phyloP scores from a whole-genome alignment of 1,140 invertebrate species.

The Leptinotarsa lineolata region DNA sequence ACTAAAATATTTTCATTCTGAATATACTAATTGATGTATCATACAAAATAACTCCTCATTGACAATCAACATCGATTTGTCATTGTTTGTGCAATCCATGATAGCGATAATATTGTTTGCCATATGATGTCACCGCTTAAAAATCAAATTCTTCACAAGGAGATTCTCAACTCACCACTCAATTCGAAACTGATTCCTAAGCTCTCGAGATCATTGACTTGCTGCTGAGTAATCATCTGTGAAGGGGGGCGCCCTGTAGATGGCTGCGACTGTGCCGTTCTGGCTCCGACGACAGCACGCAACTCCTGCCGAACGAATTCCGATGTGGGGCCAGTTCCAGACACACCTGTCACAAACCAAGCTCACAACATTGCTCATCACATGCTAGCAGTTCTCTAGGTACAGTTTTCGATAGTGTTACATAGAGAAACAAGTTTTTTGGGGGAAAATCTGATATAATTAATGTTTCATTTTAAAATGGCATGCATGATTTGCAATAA shows the following conservation, averaged over 20 bases:
- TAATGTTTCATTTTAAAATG: constrained; percentile 9
- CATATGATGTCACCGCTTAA: too few species aligned
- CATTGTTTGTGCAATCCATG: too few species aligned
- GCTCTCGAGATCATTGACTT: constrained; percentile 65
- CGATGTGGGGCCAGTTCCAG: constrained; percentile 60
- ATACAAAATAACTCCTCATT: too few species aligned
- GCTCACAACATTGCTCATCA: constrained; percentile 32
- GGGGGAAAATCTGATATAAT: not conserved
- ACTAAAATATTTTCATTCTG: too few species aligned
- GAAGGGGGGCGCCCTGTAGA: constrained; percentile 45
- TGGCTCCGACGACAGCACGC: constrained; percentile 80
- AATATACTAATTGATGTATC: too few species aligned
- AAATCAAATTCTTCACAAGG: not conserved
- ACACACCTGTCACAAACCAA: constrained; percentile 46
- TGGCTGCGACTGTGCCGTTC: constrained; percentile 64
- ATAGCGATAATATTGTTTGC: too few species aligned
- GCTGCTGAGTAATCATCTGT: constrained; percentile 42
- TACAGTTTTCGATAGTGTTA: constrained; percentile 3
- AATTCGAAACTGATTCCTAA: constrained; percentile 73
- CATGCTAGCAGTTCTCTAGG: constrained; percentile 20
- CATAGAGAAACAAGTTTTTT: not conserved
- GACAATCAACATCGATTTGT: too few species aligned
- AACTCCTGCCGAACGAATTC: constrained; percentile 90
- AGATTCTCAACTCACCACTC: constrained; percentile 59
- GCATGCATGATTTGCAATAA: constrained; percentile 9